These are phyloP conservation scores for Pangasianodon gigas DNA, from an alignment of 2,113 vertebrate genomes.

Conservation along the genomic window DNA sequence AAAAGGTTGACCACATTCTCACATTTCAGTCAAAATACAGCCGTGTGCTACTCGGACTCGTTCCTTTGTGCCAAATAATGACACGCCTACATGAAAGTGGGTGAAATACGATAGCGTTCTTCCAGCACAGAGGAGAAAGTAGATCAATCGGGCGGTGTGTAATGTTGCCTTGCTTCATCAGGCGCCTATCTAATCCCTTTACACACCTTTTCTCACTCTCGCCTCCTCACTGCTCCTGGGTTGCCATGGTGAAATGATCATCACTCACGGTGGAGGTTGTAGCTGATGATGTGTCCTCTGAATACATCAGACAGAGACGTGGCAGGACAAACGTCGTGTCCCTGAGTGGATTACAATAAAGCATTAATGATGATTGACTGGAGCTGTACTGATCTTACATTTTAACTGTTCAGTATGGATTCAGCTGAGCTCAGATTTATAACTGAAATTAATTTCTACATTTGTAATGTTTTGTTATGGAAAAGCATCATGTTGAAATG, in stretches of 20 bases:
- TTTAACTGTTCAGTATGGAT: not conserved
- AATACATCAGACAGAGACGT: conserved; percentile 6
- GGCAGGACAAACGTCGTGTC: not conserved
- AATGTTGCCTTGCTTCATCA: not conserved
- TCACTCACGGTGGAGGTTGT: not conserved
- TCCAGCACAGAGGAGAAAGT: not conserved
- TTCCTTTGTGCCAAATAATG: not conserved
- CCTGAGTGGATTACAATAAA: not conserved
- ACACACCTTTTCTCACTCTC: conserved; percentile 47
- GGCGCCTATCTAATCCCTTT: conserved; percentile 22
- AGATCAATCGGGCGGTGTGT: not conserved
- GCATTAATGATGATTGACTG: not conserved
- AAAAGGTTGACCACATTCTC: not conserved
- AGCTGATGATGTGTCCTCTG: not conserved
- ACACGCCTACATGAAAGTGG: not conserved
- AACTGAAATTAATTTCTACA: not conserved
- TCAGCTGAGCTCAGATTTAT: not conserved
- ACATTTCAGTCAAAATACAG: conserved; percentile 27
- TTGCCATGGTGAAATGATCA: conserved; percentile 38
- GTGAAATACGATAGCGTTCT: not conserved
- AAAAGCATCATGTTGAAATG: not conserved
- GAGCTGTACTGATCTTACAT: not conserved
- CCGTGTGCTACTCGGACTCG: not conserved
- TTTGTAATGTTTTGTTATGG: not conserved
- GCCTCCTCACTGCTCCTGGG: conserved; percentile 1